Conservation (phyloP, 2,797 vertebrate species). For the Sylvilagus floridanus region DNA sequence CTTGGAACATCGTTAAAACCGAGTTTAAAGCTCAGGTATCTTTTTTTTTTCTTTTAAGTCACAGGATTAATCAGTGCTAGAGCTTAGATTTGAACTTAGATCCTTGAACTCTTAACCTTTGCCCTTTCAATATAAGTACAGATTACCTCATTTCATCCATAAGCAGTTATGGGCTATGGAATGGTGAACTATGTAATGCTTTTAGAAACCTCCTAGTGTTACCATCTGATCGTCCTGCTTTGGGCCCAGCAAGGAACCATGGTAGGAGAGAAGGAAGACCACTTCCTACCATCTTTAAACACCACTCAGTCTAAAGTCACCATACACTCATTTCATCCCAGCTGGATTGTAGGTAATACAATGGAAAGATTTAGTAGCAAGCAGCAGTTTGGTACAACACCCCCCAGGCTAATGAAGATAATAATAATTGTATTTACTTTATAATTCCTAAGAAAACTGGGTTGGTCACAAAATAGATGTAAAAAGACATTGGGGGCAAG, state of each 20-base stretch:
- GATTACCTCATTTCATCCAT: neutral
- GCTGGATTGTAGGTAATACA: neutral
- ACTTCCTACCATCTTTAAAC: neutral
- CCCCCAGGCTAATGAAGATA: neutral
- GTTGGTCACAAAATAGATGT: neutral
- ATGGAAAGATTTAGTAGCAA: neutral
- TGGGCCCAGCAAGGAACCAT: neutral
- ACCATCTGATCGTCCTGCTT: neutral
- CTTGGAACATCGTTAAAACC: neutral
- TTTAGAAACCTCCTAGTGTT: neutral
- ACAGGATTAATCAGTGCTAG: neutral
- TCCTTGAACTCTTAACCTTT: neutral
- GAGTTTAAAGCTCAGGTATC: neutral
- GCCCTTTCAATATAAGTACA: neutral
- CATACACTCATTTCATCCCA: neutral
- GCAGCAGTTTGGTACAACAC: neutral
- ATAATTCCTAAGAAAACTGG: neutral
- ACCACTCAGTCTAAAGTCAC: neutral
- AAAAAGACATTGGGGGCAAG: neutral
- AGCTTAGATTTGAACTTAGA: slow-evolving; percentile 2
- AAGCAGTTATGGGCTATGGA: rapidly evolving
- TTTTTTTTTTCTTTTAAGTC: neutral
- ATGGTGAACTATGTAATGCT: neutral
- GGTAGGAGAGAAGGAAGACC: rapidly evolving
- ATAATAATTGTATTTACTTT: neutral